Conservation (phyloP, 2,797 vertebrate species). For the Cynodonichthys magdalenae region DNA sequence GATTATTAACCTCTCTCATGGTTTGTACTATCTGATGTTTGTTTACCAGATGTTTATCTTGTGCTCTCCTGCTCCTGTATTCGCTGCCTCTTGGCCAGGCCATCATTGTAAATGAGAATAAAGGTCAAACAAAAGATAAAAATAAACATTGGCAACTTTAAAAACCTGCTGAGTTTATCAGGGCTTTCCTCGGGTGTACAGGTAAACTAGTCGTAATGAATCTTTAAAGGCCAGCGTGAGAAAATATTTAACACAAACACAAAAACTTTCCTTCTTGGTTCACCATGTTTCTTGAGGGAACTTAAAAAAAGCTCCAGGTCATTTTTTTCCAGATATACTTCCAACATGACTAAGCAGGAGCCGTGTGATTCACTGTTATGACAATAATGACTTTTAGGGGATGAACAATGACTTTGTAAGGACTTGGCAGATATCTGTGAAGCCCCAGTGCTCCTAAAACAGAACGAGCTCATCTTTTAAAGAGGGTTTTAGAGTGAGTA, state of each 20-base stretch:
- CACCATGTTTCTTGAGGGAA: not conserved
- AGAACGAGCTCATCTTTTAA: constrained; percentile 59
- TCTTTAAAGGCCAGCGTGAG: constrained; percentile 8
- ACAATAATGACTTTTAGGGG: constrained; percentile 61
- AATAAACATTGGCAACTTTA: no score
- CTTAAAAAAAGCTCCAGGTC: constrained; percentile 46
- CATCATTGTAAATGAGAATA: no score
- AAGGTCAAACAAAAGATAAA: no score
- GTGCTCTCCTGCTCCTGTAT: no score
- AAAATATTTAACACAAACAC: not conserved
- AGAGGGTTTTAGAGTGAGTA: constrained; percentile 60
- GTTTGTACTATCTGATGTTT: no score
- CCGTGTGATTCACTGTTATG: constrained; percentile 62
- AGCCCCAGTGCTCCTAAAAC: constrained; percentile 32
- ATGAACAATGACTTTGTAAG: constrained; percentile 70
- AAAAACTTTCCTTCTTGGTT: not conserved
- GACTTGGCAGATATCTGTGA: constrained; percentile 53
- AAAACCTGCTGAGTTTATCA: no score
- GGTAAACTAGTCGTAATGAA: constrained; percentile 15
- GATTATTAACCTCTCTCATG: no score
- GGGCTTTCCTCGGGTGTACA: constrained; percentile 10
- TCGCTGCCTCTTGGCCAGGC: no score
- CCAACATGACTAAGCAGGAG: constrained; percentile 42
- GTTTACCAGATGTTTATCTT: no score
- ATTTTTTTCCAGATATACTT: constrained; percentile 71